Percentiles rank a stretch among this genome's conserved stretches.
Conservation (phyloP, 2,888 invertebrate species). For the Lepidochitona cinerea region DNA sequence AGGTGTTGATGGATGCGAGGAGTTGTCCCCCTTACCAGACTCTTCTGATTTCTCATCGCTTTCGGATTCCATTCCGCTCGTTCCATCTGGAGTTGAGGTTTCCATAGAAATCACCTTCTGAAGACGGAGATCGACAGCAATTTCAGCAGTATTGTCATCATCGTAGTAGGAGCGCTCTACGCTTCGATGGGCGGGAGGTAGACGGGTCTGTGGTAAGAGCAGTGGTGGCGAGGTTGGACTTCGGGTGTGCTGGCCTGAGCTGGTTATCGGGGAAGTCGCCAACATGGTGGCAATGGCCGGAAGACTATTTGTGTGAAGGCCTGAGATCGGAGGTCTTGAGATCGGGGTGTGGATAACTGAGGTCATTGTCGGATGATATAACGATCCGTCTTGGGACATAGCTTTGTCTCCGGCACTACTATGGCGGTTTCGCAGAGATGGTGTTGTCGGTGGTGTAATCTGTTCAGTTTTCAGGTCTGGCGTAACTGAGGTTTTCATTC, state of each 20-base stretch:
- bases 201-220: not conserved
- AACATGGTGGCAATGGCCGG: not conserved
- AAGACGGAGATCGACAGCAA: not conserved
- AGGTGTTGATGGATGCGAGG: not conserved
- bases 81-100: not conserved
- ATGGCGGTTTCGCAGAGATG: conserved; percentile 2
- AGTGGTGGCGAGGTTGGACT: not conserved
- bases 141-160: not conserved
- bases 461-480: conserved; percentile 51
- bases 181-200: conserved; percentile 12
- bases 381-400: not conserved
- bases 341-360: not conserved
- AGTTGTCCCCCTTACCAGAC: conserved; percentile 4
- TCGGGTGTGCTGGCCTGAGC: not conserved
- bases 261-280: not conserved
- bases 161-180: not conserved
- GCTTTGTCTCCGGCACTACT: not conserved
- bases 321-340: not conserved
- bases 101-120: not conserved
- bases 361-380: not conserved
- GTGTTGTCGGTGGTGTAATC: conserved; percentile 50
- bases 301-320: not conserved
- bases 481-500: not conserved
- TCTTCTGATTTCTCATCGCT: conserved; percentile 5
- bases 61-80: conserved; percentile 1